phyloP scores from a whole-genome alignment of 2,888 invertebrate species.

The Brachynemurus nebulosus region DNA sequence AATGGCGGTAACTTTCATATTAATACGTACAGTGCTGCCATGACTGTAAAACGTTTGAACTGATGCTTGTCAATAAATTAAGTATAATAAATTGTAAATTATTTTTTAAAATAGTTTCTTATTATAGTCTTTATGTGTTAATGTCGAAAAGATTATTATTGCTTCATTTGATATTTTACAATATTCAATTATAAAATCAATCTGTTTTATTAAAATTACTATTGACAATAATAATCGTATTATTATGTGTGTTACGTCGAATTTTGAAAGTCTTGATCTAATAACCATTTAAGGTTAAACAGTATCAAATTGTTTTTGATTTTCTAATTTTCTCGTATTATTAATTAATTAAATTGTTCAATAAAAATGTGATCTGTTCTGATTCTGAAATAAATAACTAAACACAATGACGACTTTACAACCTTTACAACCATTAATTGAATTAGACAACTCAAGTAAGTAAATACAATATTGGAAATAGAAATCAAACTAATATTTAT shows the following conservation, averaged over 20 bases:
- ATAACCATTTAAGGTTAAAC: background rate
- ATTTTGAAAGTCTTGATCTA: too few species aligned
- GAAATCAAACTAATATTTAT: too few species aligned
- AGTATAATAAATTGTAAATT: conserved; percentile 1
- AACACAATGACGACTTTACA: background rate
- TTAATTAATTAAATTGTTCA: too few species aligned
- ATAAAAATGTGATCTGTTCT: background rate
- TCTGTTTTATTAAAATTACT: too few species aligned
- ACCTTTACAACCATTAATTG: conserved; percentile 1
- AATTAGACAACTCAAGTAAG: background rate
- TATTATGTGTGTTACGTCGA: too few species aligned
- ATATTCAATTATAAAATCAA: too few species aligned
- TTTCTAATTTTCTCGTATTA: background rate
- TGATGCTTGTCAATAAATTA: background rate
- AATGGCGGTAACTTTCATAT: too few species aligned
- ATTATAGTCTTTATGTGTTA: background rate
- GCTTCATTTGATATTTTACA: background rate
- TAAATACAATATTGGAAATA: too few species aligned
- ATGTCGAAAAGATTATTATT: background rate
- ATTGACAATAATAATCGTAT: too few species aligned
- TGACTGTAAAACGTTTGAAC: background rate
- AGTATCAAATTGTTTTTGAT: too few species aligned
- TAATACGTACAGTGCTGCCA: too few species aligned
- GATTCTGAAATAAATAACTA: background rate
- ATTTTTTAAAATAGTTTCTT: background rate